These are phyloP conservation scores for Cebus imitator DNA, from an alignment of 2,113 vertebrate genomes.

Conservation along the genomic window DNA sequence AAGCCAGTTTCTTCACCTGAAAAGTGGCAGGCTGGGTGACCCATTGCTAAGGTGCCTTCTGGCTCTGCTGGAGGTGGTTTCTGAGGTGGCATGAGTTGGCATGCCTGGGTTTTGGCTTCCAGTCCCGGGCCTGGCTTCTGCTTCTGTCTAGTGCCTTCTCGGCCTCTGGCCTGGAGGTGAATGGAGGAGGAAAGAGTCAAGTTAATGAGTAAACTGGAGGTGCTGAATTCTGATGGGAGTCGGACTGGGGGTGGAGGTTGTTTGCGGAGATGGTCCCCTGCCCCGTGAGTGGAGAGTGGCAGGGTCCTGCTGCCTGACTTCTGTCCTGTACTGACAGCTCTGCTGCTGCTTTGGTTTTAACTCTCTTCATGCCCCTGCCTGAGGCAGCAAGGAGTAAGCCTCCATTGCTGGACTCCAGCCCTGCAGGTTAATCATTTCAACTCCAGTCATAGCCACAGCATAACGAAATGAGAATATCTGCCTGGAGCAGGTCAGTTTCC, in stretches of 20 bases:
- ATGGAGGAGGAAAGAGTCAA: not conserved
- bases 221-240: not conserved
- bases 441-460: not conserved
- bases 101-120: not conserved
- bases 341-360: not conserved
- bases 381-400: not conserved
- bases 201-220: constrained; percentile 48
- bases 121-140: not conserved
- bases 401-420: not conserved
- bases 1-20: not conserved
- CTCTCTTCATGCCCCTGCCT: not conserved
- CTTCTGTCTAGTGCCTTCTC: not conserved
- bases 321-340: not conserved
- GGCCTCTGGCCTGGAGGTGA: not conserved
- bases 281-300: not conserved
- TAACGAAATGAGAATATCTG: not conserved
- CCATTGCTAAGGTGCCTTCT: not conserved
- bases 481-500: not conserved
- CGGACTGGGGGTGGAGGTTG: not conserved
- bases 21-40: no score
- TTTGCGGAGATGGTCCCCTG: not conserved
- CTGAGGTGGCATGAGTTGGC: not conserved
- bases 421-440: not conserved
- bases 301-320: not conserved
- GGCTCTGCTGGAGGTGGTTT: not conserved